phyloP scores from a whole-genome alignment of 35 echinoderm and acorn worm genomes.

The Strongylocentrotus purpuratus region DNA sequence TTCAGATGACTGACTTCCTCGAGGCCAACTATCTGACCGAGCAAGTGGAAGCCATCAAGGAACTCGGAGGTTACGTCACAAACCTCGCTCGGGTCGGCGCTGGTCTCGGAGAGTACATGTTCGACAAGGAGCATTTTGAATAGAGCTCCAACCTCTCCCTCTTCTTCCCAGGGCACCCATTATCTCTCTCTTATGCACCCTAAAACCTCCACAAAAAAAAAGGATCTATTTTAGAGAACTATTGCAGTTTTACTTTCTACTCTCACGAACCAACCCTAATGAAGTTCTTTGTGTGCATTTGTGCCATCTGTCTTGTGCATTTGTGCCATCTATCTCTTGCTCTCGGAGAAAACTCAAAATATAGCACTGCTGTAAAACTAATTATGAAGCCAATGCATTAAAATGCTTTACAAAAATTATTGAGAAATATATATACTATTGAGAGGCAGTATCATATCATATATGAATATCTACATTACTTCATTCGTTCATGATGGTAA shows the following conservation, averaged over 20 bases:
- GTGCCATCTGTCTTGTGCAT: not conserved
- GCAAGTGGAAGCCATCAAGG: conserved; percentile 99
- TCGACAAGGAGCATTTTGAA: conserved; percentile 90
- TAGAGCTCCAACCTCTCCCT: not conserved
- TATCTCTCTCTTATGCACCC: not conserved
- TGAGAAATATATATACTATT: not conserved
- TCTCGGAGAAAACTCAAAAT: not conserved
- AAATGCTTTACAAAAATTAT: not conserved
- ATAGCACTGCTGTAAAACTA: not conserved
- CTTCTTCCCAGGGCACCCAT: not conserved
- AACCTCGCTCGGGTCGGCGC: conserved; percentile 86
- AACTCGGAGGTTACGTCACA: conserved; percentile 79
- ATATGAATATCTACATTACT: not conserved
- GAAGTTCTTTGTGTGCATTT: not conserved
- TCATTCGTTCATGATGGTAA: not conserved
- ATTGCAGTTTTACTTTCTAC: not conserved
- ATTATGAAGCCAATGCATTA: not conserved
- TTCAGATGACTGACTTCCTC: conserved; percentile 92
- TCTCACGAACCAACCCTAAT: not conserved
- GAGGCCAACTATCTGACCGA: conserved; percentile 87
- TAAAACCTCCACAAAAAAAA: not conserved
- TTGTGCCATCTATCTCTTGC: not conserved
- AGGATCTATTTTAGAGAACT: not conserved
- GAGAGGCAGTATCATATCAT: not conserved
- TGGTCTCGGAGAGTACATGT: conserved; percentile 98